Base-by-base conservation (phyloP, 2,113 vertebrate species). In the Toxotes jaculatrix region DNA sequence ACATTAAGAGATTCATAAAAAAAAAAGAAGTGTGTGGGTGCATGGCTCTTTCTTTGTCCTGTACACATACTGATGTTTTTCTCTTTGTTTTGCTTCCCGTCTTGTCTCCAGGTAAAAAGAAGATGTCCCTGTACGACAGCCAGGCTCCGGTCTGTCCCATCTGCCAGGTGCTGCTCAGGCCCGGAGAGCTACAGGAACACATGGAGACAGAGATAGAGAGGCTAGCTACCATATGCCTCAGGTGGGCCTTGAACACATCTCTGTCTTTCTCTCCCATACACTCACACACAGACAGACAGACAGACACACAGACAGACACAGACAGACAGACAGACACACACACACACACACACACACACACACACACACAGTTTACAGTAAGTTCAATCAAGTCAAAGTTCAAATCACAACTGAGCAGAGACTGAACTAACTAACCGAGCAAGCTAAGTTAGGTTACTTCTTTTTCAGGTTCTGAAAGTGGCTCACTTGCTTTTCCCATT, bases 141-240 rank as follows among this genome's bases (percentile, higher is more conserved):
- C 98, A 99, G 93, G 96, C 98, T 88, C 98, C 98, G 0, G 95
- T 99, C 88, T 99, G 98, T 92, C 98, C 98, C 82, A 98, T 99
- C 93, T 99, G 98, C 92, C 97, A 99, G 93, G 97, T 99, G 56
- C 94, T 99, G 83, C 96, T 99, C 88, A 95, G 98, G 87, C 98
- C 98, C 0, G 97, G 97, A 68, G 98, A 99, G 87, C 92, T 99
- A 32, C 98, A 98, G 88, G 98, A 99, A 40, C 98, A 99, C 94
- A 99, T 99, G 98, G 98, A 99, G 83, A 98, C 99, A 69, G 98
- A 99, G 92, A 95, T 99, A 85, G 98, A 99, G 88, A 95, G 98
- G 91, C 96, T 99, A 92, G 96, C 97, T 0, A 94, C 96, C 80
- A 95, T 98, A 91, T 97, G 97, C 71, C 89, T 97, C 93, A 98